Evolutionary conservation across 2,888 invertebrate genomes (phyloP).

Genomic region (Oscheius sp.): DNA sequence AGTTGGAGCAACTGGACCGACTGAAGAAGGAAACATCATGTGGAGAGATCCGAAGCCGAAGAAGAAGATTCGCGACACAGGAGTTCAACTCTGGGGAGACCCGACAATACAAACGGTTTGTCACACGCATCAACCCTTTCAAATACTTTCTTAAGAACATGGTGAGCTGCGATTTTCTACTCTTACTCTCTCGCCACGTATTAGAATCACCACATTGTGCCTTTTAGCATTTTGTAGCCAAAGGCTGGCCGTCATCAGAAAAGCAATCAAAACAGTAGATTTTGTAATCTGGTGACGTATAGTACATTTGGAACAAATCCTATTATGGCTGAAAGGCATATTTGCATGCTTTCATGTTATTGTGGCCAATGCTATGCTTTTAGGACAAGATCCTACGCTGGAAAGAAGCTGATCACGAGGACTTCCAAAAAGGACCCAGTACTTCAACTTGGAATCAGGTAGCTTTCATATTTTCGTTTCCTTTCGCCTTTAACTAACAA

Average conservation of each 20-base stretch:
- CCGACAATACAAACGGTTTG: constrained; percentile 25
- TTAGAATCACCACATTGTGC: too few species aligned
- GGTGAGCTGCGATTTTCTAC: too few species aligned
- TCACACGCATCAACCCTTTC: not conserved
- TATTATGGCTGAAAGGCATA: not conserved
- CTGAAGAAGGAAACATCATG: constrained; percentile 1
- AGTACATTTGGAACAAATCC: not conserved
- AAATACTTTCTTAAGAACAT: not conserved
- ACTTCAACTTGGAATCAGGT: constrained; percentile 35
- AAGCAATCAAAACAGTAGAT: too few species aligned
- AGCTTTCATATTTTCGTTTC: not conserved
- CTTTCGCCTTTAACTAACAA: constrained; percentile 34
- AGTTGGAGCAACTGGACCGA: not conserved
- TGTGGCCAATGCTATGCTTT: not conserved
- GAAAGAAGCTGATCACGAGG: constrained; percentile 45
- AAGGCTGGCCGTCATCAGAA: too few species aligned
- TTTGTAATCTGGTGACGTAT: too few species aligned
- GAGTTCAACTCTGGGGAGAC: constrained; percentile 32
- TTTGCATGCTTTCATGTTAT: not conserved
- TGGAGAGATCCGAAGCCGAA: constrained; percentile 35
- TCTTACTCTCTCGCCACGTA: too few species aligned
- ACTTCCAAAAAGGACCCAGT: constrained; percentile 31
- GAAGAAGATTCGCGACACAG: constrained; percentile 30
- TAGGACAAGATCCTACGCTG: constrained; percentile 48
- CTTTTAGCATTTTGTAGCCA: too few species aligned